Base-by-base conservation (phyloP, 2,113 vertebrate species). In the Hystrix cristata region DNA sequence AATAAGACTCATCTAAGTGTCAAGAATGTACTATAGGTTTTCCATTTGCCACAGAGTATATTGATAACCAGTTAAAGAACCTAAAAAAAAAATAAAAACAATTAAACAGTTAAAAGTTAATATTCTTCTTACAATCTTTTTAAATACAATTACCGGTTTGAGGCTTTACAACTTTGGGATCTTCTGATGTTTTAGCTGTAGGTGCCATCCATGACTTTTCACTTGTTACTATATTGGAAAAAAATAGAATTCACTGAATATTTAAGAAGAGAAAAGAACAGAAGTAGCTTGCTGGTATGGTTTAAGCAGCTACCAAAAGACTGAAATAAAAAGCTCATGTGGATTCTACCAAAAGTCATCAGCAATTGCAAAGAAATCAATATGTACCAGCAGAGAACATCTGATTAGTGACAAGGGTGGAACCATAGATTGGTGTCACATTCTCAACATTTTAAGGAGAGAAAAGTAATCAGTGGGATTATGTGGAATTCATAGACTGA, bases 111-210 rank as follows among this genome's bases (percentile, higher is more conserved):
- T 43, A 46, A 6, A 67, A 87, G 55, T 90, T n/a, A 88, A 53
- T 94, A 88, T 13, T 89, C 7, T 89, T 91, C 21, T 62, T 59
- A 59, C 3, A 53, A 78, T 88, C 9, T 46, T 38, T 51, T 65
- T 80, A 46, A 29, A 97, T 91, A 64, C 94, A 98, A 98, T 99
- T 99, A 99, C 98, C 98, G 94, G 95, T 97, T 96, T 98, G 97
- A 98, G 98, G 87, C 43, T 95, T 74, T n/a, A 96, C 97, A 94
- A 94, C 90, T 98, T 98, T 98, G 97, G 97, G 89, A 96, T 95
- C 97, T 91, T 97, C 98, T 95, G 69, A 72, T 74, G 86, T 95
- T 98, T 98, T 98, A 97, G 95, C 62, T 97, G 95, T 95, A 95
- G 98, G 96, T 62, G 85, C 87, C 98, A 96, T 95, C 83, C 93